phyloP scores from a whole-genome alignment of 1,140 invertebrate species.

The Cataglyphis hispanica region DNA sequence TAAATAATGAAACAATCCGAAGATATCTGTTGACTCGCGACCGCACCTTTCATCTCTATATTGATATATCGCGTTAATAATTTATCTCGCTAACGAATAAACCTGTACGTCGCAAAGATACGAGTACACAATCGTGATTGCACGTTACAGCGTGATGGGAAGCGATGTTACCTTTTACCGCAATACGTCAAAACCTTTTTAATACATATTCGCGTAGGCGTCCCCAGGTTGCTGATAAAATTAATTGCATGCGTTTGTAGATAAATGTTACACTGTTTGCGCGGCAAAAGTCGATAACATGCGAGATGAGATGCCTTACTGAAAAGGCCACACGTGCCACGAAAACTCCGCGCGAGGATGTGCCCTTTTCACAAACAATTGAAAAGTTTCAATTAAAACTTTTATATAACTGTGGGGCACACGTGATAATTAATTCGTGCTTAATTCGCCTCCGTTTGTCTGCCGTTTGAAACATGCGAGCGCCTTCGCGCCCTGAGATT shows the following conservation, averaged over 20 bases:
- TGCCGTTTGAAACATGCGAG: background rate
- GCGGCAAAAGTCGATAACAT: background rate
- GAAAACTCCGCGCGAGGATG: background rate
- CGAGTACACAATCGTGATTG: background rate
- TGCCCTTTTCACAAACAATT: background rate
- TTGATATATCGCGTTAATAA: slow-evolving; percentile 22
- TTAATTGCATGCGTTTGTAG: slow-evolving; percentile 9
- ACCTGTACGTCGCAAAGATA: slow-evolving; percentile 10
- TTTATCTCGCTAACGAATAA: slow-evolving; percentile 16
- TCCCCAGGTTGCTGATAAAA: slow-evolving; percentile 22
- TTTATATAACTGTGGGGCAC: background rate
- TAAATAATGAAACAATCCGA: too few relatives aligned
- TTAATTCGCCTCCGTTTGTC: slow-evolving; percentile 26
- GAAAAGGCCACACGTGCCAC: background rate
- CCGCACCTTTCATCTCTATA: background rate
- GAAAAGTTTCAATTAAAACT: slow-evolving; percentile 51
- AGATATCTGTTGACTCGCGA: slow-evolving; percentile 3
- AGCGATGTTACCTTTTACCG: background rate
- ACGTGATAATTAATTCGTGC: slow-evolving; percentile 46
- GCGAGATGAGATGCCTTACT: background rate
- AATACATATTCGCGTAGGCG: background rate
- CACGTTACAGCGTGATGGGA: background rate
- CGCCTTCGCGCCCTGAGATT: slow-evolving; percentile 15
- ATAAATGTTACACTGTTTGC: slow-evolving; percentile 15
- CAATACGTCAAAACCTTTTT: background rate